Base-by-base conservation (phyloP, 2,888 invertebrate species). In the Noctua fimbriata region DNA sequence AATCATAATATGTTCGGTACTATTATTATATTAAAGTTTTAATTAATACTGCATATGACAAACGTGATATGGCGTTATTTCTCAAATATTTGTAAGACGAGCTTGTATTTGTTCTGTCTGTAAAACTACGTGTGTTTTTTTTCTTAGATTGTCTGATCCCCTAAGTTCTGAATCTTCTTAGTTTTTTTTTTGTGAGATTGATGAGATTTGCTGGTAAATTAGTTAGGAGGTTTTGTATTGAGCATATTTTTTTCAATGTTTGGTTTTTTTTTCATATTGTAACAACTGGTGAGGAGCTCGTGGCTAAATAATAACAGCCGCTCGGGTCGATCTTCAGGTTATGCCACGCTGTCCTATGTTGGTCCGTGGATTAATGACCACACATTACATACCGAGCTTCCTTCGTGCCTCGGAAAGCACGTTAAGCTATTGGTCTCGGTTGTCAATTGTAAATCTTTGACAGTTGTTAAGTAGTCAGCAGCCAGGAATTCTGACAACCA, bases 1-100 rank as follows among this genome's bases (percentile, higher is more conserved):
- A 72, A 55, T 72, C 71, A 60, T 67, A 72, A 84, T 69, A 52
- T 21, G 16, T 70, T 41, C 14, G 28, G 41, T 41, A 52, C 41
- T 63, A 32, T 47, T 69, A 67, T 28, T 41, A 14, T n/a, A 16
- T 55, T n/a, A 36, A 55, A 28, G 28, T 78, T 71, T 78, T 36
- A 66, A 82, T 69, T 55, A 67, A 63, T 28, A 55, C 49, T 63
- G 55, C 28, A 52, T 36, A 52, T 60, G 36, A 36, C n/a, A 47
- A 70, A 52, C 60, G 55, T 69, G 24, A n/a, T 1, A 44, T 21
- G 44, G 1, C 9, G 10, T 36, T 36, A 7, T 32, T 2, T 47
- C 16, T 16, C 9, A 47, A 18, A 0, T 74, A 12, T 12, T 44
- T 44, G 12, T 41, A 44, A 12, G 44, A 12, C 14, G 12, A 44